A percentile compares a stretch with the other conserved stretches of the same genome.
Conservation (phyloP, 2,888 invertebrate genomes). For the Carcina quercana region DNA sequence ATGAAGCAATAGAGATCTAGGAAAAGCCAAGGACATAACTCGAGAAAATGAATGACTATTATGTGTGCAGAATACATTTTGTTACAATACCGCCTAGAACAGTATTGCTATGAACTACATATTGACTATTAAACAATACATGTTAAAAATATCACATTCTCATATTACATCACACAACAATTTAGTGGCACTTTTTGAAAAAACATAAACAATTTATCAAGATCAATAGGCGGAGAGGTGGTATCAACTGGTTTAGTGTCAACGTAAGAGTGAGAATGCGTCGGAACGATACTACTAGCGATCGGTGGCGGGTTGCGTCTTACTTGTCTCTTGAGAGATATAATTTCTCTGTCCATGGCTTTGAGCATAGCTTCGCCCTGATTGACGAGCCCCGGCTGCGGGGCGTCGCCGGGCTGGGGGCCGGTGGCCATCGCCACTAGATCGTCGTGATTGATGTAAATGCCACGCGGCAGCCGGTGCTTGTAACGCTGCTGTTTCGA, state of each 20-base stretch:
- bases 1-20: too few relatives aligned
- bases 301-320: conserved; percentile 66
- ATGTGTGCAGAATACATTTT: conserved; percentile 70
- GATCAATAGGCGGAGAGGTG: too few relatives aligned
- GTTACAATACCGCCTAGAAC: conserved; percentile 30
- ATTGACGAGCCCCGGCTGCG: conserved; percentile 67
- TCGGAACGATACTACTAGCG: conserved; percentile 44
- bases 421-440: conserved; percentile 92
- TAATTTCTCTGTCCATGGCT: conserved; percentile 94
- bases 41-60: conserved; percentile 23
- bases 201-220: too few relatives aligned
- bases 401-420: conserved; percentile 75
- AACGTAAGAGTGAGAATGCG: conserved; percentile 58
- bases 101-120: conserved; percentile 32
- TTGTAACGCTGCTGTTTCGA: conserved; percentile 75
- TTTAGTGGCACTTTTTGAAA: conserved; percentile 21
- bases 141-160: conserved; percentile 47
- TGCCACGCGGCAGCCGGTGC: conserved; percentile 95
- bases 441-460: conserved; percentile 98
- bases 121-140: conserved; percentile 25
- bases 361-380: conserved; percentile 90
- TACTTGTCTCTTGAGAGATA: conserved; percentile 97
- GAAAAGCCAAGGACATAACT: too few relatives aligned
- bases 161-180: conserved; percentile 47
- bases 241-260: conserved; percentile 22